Base-by-base conservation (phyloP, 2,888 invertebrate species). In the Caenorhabditis becei region DNA sequence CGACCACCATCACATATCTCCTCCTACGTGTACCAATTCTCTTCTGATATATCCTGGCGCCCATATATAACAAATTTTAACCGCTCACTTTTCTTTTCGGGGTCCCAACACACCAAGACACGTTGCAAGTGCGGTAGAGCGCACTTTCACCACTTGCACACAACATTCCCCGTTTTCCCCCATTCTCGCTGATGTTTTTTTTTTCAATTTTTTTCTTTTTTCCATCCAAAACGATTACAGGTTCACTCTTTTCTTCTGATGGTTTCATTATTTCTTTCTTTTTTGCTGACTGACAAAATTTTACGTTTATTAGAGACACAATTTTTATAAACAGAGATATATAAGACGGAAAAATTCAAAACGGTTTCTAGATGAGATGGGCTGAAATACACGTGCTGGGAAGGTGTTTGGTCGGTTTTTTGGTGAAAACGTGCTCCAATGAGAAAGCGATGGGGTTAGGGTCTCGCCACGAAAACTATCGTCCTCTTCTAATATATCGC, bases 401-500 rank as follows among this genome's bases (percentile, higher is more conserved):
- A 41, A 41, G 5, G 16, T 16, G 28, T 62, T 62, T 26, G 24
- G 28, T 54, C 16, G 16, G 54, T 26, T 54, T 54, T 54, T 54
- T 54, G 16, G 54, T 26, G 11, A 26, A 54, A 54, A 16, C 11
- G n/a, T n/a, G n/a, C n/a, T n/a, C n/a, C n/a, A n/a, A n/a, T n/a
- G n/a, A n/a, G n/a, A 20, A 23, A 20, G 11, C 11, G 23, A 56
- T 24, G 26, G 24, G 8, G n/a, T 47, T n/a, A 7, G 47, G 18
- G 47, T n/a, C 47, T 16, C 47, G 18, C n/a, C 54, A 26, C 32
- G 61, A 20, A 24, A 41, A 20, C 1, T 37, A 67, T 53, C 59
- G 62, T 4, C 62, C 32, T 62, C 77, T 20, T 62, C 77, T n/a
- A 26, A 77, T 4, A 28, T 41, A 67, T 35, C 67, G 41, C 4